Evolutionary conservation across 2,113 vertebrate genomes (phyloP).

Genomic region (Pampusana beccarii): DNA sequence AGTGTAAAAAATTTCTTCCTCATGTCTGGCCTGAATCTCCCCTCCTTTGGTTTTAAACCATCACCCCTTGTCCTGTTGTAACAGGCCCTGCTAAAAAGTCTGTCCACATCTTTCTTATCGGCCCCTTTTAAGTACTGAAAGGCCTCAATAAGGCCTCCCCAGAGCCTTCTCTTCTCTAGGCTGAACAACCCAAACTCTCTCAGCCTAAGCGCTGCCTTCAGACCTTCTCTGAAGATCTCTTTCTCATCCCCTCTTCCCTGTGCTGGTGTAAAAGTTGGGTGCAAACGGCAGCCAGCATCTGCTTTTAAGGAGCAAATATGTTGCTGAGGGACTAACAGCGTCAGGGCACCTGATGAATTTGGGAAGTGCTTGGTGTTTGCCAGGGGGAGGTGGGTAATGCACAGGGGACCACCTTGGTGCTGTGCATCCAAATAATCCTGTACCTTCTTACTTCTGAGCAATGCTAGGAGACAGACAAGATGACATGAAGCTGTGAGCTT

Average conservation of each 20-base stretch:
- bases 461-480: not conserved
- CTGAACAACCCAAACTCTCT: too few relatives aligned
- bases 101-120: too few relatives aligned
- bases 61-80: too few relatives aligned
- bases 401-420: not conserved
- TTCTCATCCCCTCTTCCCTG: not conserved
- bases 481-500: not conserved
- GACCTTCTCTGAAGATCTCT: not conserved
- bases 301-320: not conserved
- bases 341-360: not conserved
- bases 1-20: too few relatives aligned
- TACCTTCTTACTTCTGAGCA: not conserved
- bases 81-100: too few relatives aligned
- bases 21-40: too few relatives aligned
- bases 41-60: too few relatives aligned
- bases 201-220: not conserved
- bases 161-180: too few relatives aligned
- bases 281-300: not conserved
- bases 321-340: not conserved
- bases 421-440: not conserved
- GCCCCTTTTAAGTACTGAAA: too few relatives aligned
- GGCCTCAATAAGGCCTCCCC: too few relatives aligned
- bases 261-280: not conserved
- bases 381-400: not conserved
- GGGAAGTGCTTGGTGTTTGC: not conserved